Base-by-base conservation (phyloP, 1,140 invertebrate species). In the Apocrypta bakeri region DNA sequence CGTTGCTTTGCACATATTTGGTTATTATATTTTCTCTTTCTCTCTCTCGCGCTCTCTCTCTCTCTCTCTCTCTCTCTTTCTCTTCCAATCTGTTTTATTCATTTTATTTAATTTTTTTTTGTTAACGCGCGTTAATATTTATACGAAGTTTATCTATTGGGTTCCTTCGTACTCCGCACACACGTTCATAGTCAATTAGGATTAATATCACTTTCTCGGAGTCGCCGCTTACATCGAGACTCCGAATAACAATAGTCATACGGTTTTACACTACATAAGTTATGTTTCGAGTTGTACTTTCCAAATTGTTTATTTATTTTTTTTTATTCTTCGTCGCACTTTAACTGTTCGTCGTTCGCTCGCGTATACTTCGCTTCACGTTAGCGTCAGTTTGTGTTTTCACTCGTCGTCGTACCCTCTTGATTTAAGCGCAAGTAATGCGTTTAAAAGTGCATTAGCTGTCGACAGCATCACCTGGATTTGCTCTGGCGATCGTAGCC, bases 141-240 rank as follows among this genome's bases (percentile, higher is more conserved):
- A 85, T 87, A 88, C 86, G 86, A 90, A 85, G 77, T 81, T 56
- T 79, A 81, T 81, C 81, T 83, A 77, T 74, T 82, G 48, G 69
- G 48, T 82, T 87, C 86, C 85, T 88, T 76, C 74, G 56, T 61
- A 82, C 21, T 21, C 64, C 31, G 64, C 29, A 72, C 74, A 82
- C 66, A 42, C 40, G 17, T 72, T 63, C 33, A 2, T 72, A 72
- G 27, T 79, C 69, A 74, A 90, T 91, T 91, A 91, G 89, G 89
- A 91, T 91, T 92, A 92, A 91, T 92, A 92, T 91, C 90, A 91
- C 90, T 92, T 91, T 90, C 87, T 83, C 86, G 75, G 87, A 87
- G 86, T 86, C 75, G 29, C 21, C 40, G 63, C 1, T 25, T 84
- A 88, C 85, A 83, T 66, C 69, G 81, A 87, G 83, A 71, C 82